Conservation (phyloP, 2,113 vertebrate genomes). For the Protobothrops flavoviridis region DNA sequence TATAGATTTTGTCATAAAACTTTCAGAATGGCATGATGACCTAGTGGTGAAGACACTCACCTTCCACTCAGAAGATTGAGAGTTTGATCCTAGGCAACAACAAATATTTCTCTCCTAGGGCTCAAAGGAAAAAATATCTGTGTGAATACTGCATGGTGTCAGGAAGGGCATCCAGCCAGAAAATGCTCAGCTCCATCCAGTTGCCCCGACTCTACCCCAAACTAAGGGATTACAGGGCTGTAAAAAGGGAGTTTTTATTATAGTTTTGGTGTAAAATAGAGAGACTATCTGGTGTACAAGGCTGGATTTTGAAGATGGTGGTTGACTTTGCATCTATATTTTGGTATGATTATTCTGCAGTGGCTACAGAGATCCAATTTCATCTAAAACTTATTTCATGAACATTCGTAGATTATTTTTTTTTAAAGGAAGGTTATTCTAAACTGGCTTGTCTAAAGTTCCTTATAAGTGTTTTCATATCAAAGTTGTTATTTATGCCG, state of each 20-base stretch:
- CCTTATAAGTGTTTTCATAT: background rate
- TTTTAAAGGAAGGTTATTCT: slow-evolving; percentile 3
- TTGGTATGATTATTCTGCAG: background rate
- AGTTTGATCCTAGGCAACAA: background rate
- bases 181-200: background rate
- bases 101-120: background rate
- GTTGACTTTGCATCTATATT: background rate
- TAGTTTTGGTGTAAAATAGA: background rate
- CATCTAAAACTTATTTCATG: slow-evolving; percentile 7
- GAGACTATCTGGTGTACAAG: background rate
- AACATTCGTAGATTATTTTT: slow-evolving; percentile 25
- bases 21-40: no score
- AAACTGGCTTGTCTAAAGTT: background rate
- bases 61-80: background rate
- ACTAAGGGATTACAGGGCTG: background rate
- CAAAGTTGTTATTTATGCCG: slow-evolving; percentile 13
- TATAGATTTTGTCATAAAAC: background rate
- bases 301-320: background rate
- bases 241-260: background rate
- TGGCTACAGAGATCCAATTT: background rate
- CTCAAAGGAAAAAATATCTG: background rate
- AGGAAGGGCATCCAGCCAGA: background rate
- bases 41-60: no score
- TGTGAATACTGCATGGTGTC: background rate
- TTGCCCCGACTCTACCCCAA: background rate